Percentiles rank a stretch among this genome's conserved stretches.
Conservation (phyloP, 2,113 vertebrate genomes). For the Paramisgurnus dabryanus region DNA sequence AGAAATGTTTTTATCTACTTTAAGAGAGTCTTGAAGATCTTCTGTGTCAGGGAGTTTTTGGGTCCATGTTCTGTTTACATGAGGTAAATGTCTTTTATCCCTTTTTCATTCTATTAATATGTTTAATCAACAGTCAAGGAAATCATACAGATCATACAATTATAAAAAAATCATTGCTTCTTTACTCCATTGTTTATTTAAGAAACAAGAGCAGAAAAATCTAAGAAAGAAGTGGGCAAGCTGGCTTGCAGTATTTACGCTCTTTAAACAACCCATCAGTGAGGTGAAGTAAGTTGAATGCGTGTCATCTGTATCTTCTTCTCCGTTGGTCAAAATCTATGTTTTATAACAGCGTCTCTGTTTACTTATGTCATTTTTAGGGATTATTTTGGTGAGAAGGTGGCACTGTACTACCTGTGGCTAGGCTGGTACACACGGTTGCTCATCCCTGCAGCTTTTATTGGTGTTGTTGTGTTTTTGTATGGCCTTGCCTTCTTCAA, state of each 20-base stretch:
- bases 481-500: slow-evolving; percentile 80
- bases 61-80: slow-evolving; percentile 85
- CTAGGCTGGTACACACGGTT: slow-evolving; percentile 89
- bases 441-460: slow-evolving; percentile 75
- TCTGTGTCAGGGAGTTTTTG: slow-evolving; percentile 76
- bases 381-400: slow-evolving; percentile 90
- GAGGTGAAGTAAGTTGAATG: slow-evolving; percentile 75
- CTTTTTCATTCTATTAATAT: neutral
- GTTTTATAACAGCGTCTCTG: neutral
- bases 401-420: slow-evolving; percentile 92
- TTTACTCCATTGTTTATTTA: neutral
- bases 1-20: neutral
- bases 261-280: slow-evolving; percentile 68
- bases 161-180: no score
- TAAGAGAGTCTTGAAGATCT: slow-evolving; percentile 78
- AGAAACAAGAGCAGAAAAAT: slow-evolving; percentile 60
- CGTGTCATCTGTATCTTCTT: neutral
- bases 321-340: neutral
- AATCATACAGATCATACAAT: neutral
- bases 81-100: slow-evolving; percentile 70
- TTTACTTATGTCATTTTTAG: slow-evolving; percentile 62
- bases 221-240: slow-evolving; percentile 76
- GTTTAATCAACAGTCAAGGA: neutral
- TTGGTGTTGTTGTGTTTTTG: slow-evolving; percentile 77
- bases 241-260: slow-evolving; percentile 71